phyloP scores from a whole-genome alignment of 2,888 invertebrate species.

The Mythimna lalbum region DNA sequence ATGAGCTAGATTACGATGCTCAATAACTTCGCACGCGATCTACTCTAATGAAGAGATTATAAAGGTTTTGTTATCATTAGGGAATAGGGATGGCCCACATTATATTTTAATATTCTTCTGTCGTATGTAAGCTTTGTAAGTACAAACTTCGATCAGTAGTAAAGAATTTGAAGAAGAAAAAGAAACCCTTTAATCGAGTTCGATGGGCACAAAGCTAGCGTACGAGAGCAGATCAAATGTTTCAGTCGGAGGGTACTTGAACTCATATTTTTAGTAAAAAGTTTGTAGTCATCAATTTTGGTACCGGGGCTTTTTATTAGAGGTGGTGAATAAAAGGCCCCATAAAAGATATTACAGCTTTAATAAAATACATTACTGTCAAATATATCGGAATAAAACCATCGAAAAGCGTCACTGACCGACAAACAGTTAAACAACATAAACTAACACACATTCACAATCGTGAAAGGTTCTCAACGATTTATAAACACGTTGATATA shows the following conservation, averaged over 20 bases:
- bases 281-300: not conserved
- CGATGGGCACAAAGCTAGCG: too few relatives aligned
- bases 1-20: conserved; percentile 20
- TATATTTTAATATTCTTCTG: not conserved
- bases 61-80: conserved; percentile 6
- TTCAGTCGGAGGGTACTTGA: too few relatives aligned
- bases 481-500: conserved; percentile 35
- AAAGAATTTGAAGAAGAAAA: too few relatives aligned
- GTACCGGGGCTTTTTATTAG: not conserved
- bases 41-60: conserved; percentile 5
- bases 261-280: too few relatives aligned
- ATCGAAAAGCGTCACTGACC: not conserved
- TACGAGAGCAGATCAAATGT: too few relatives aligned
- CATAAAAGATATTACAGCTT: too few relatives aligned
- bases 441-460: conserved; percentile 10
- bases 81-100: not conserved
- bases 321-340: too few relatives aligned
- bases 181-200: too few relatives aligned
- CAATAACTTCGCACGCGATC: conserved; percentile 24
- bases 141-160: too few relatives aligned
- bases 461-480: conserved; percentile 21
- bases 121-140: not conserved
- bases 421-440: not conserved
- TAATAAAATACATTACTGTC: not conserved
- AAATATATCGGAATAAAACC: not conserved